Base-by-base conservation (phyloP, 2,113 vertebrate genomes). In the Campylorhamphus procurvoides region DNA sequence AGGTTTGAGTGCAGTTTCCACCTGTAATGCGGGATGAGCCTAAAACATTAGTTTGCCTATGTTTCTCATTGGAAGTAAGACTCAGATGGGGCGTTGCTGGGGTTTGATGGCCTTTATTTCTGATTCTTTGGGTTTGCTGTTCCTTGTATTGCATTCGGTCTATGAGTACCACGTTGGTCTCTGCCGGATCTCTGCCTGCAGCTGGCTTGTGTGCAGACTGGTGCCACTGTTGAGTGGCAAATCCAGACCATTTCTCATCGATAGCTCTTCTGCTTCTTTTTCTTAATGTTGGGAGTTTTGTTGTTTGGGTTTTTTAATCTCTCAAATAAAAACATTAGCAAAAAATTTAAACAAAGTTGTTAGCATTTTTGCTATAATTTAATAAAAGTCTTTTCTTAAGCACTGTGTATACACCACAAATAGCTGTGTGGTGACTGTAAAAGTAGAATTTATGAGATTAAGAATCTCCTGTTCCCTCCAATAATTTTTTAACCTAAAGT, bases 251-350 rank as follows among this genome's bases (percentile, higher is more conserved):
- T 75, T 89, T 78, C 94, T 93, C 85, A 79, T 84, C 2, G 3
- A 88, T 96, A 94, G 90, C 82, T 86, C 87, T 93, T 96, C 93
- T 90, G 92, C 92, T 96, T 97, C 86, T 93, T 94, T 94, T 96
- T 93, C 83, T 94, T 97, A 94, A 96, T 95, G 95, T 93, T 86
- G 94, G 96, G 96, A 97, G 89, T 95, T 96, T 96, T 96, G 89
- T 96, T 97, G 96, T 97, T 97, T 95, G 94, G 96, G 94, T 74
- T 97, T 97, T 97, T 96, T 96, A 94, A 95, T 96, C 90, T 96
- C 94, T 96, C 90, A 92, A 97, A 97, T 96, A 96, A 97, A 96
- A 93, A 94, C 56, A 39, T 95, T 93, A 94, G 93, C 94, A 90
- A 96, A 96, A 96, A 96, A 92, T 89, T 93, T 86, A 89, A 93